These are phyloP conservation scores for Potorous gilbertii DNA, from an alignment of 2,797 vertebrate species.

Conservation along the genomic window DNA sequence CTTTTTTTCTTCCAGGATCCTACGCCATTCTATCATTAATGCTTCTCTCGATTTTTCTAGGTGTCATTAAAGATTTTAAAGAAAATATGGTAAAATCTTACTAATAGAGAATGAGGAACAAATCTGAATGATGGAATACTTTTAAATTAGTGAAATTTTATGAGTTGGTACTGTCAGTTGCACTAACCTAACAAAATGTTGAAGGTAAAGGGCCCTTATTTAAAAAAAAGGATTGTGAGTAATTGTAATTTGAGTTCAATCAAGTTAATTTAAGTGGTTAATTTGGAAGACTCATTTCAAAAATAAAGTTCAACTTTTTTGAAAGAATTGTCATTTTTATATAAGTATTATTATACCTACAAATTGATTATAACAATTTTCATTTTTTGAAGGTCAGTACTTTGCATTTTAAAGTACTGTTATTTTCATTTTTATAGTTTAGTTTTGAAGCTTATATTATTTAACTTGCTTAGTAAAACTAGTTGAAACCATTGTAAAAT, in stretches of 20 bases:
- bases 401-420: neutral
- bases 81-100: neutral
- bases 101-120: neutral
- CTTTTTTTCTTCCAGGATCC: neutral
- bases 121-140: neutral
- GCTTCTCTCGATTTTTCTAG: neutral
- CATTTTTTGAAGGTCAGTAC: neutral
- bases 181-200: neutral
- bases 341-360: neutral
- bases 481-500: conserved; percentile 1
- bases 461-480: neutral
- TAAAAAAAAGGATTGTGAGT: neutral
- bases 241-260: conserved; percentile 1
- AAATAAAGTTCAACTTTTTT: conserved; percentile 9
- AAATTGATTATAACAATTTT: neutral
- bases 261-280: neutral
- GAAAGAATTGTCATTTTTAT: neutral
- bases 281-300: neutral
- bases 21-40: neutral
- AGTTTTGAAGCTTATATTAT: neutral
- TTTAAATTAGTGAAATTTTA: conserved; percentile 22
- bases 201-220: neutral
- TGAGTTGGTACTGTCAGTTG: neutral
- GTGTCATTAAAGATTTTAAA: neutral
- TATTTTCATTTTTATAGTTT: conserved; percentile 17